A percentile compares a stretch with the other conserved stretches of the same genome.
phyloP scores from a whole-genome alignment of 2,797 vertebrate species.

The Botia almorhae region DNA sequence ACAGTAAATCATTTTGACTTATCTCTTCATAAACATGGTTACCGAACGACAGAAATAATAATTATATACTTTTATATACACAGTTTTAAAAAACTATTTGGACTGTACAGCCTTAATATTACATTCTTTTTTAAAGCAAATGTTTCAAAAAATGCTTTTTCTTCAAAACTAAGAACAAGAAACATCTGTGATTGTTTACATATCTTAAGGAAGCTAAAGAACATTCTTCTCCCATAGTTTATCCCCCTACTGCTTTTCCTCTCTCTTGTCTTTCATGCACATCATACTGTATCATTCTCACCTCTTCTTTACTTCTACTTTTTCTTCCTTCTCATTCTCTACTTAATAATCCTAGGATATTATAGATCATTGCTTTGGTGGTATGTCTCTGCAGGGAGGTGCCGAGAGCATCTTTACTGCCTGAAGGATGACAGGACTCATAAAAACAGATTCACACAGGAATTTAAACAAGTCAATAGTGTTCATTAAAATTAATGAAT shows the following conservation, averaged over 20 bases:
- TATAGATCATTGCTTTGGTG: conserved; percentile 30
- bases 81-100: background rate
- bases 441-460: conserved; percentile 48
- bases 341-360: conserved; percentile 33
- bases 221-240: background rate
- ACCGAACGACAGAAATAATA: too few relatives aligned
- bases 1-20: background rate
- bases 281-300: background rate
- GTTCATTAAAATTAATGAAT: conserved; percentile 64
- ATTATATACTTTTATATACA: too few relatives aligned
- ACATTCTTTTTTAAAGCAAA: too few relatives aligned
- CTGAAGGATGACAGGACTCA: conserved; percentile 51
- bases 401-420: conserved; percentile 29
- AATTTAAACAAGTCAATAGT: conserved; percentile 55
- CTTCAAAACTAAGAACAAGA: background rate
- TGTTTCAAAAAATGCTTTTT: too few relatives aligned
- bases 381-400: conserved; percentile 28
- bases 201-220: background rate
- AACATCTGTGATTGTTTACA: too few relatives aligned
- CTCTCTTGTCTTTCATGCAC: conserved; percentile 6
- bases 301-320: background rate
- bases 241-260: background rate
- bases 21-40: too few relatives aligned
- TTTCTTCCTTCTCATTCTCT: background rate
- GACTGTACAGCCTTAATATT: background rate